phyloP scores from a whole-genome alignment of 1,140 invertebrate genomes.

The Bacillus rossius region DNA sequence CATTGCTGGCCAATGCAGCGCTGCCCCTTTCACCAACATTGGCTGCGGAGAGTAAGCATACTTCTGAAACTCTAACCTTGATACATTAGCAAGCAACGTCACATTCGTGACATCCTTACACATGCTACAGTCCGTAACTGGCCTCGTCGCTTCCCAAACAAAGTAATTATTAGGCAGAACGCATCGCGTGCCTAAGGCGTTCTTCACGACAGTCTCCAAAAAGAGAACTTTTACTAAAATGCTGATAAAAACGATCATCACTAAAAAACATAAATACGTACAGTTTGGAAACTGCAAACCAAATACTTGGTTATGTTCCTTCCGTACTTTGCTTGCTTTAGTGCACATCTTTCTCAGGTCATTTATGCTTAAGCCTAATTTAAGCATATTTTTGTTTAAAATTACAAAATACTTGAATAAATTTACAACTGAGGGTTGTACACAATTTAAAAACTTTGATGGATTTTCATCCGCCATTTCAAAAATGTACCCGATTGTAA shows the following conservation, averaged over 20 bases:
- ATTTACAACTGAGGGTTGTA: too few relatives aligned
- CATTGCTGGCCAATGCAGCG: conserved; percentile 70
- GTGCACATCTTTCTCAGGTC: conserved; percentile 5
- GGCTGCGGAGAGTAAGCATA: conserved; percentile 76
- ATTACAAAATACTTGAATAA: conserved; percentile 6
- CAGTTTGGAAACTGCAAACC: background rate
- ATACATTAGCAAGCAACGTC: conserved; percentile 58
- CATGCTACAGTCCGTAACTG: conserved; percentile 73
- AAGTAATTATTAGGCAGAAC: conserved; percentile 76
- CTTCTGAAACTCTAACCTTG: conserved; percentile 54
- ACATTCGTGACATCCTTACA: conserved; percentile 54
- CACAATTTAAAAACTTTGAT: too few relatives aligned
- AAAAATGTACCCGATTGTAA: too few relatives aligned
- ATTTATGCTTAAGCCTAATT: conserved; percentile 10
- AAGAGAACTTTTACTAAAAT: conserved; percentile 11
- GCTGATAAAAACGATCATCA: conserved; percentile 4
- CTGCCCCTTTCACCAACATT: conserved; percentile 72
- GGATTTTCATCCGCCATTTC: too few relatives aligned
- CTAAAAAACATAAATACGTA: background rate
- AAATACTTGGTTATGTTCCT: background rate
- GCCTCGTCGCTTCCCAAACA: conserved; percentile 77
- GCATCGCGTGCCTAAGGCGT: conserved; percentile 51
- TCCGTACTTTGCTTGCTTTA: background rate
- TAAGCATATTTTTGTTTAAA: conserved; percentile 11
- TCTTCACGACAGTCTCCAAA: conserved; percentile 21